phyloP scores from a whole-genome alignment of 2,888 invertebrate genomes.

The Cephus pygmeus region DNA sequence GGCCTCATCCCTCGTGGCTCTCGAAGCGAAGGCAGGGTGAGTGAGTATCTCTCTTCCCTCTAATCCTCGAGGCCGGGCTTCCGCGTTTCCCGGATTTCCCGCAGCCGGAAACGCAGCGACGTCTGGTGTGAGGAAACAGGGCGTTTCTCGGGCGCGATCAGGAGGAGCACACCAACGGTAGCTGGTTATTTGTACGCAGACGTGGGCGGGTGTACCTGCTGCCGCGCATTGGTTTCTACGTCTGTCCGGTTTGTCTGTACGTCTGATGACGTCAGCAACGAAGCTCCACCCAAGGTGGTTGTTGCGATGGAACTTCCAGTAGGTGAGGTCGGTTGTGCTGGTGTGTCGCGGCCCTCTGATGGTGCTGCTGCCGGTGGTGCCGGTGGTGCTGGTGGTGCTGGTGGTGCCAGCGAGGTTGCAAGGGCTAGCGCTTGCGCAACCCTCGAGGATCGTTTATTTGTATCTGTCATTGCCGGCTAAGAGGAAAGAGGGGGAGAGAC shows the following conservation, averaged over 20 bases:
- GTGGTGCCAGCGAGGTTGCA: slow-evolving; percentile 16
- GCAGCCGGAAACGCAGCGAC: slow-evolving; percentile 24
- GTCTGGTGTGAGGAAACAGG: slow-evolving; percentile 17
- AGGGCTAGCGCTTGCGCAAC: slow-evolving; percentile 55
- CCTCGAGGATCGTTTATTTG: slow-evolving; percentile 63
- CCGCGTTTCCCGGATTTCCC: slow-evolving; percentile 5
- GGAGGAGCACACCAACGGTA: slow-evolving; percentile 21
- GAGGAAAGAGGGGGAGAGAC: slow-evolving; percentile 29
- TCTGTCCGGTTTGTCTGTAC: slow-evolving; percentile 60
- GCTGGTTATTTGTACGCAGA: slow-evolving; percentile 54
- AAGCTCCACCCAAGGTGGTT: slow-evolving; percentile 60
- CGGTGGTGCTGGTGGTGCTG: slow-evolving; percentile 30
- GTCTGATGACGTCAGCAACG: slow-evolving; percentile 59
- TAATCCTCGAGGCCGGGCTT: too few species aligned
- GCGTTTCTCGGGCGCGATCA: slow-evolving; percentile 30
- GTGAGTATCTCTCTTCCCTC: too few species aligned
- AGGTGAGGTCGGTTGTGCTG: not conserved
- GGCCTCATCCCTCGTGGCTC: too few species aligned
- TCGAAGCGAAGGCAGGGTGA: too few species aligned
- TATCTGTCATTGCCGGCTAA: slow-evolving; percentile 64
- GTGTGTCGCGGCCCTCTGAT: slow-evolving; percentile 23
- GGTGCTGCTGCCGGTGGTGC: slow-evolving; percentile 11
- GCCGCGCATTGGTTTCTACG: slow-evolving; percentile 63
- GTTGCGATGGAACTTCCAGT: too few species aligned
- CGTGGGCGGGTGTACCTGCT: slow-evolving; percentile 43